phyloP scores from a whole-genome alignment of 2,113 vertebrate genomes.

The Microtus richardsoni region DNA sequence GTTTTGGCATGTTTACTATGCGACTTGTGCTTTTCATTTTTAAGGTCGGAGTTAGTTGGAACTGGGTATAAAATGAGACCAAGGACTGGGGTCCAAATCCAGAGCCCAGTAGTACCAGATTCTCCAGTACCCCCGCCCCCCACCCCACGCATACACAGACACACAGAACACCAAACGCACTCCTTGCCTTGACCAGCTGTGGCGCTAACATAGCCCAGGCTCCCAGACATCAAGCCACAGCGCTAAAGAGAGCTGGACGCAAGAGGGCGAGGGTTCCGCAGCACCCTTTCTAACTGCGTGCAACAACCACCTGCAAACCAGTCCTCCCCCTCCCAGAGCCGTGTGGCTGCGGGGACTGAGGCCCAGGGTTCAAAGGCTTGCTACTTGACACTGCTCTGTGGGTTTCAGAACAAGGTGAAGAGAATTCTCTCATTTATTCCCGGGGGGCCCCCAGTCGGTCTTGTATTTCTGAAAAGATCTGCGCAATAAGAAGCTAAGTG shows the following conservation, averaged over 20 bases:
- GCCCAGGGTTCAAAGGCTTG: background rate
- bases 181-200: conserved; percentile 77
- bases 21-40: conserved; percentile 46
- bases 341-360: background rate
- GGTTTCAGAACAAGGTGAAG: conserved; percentile 17
- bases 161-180: background rate
- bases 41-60: conserved; percentile 56
- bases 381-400: background rate
- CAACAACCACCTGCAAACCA: conserved; percentile 63
- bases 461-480: conserved; percentile 50
- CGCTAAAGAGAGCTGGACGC: background rate
- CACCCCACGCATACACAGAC: background rate
- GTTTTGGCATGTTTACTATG: background rate
- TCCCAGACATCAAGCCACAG: background rate
- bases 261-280: background rate
- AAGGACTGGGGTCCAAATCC: conserved; percentile 45
- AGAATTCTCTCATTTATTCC: conserved; percentile 37
- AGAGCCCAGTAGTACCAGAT: conserved; percentile 48
- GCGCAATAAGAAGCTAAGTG: conserved; percentile 31
- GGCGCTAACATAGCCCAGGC: conserved; percentile 53
- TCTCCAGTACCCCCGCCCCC: background rate
- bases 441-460: background rate
- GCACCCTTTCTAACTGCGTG: background rate
- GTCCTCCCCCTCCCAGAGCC: background rate
- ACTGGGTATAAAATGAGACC: conserved; percentile 49